Conservation (phyloP, 1,140 invertebrate species). For the Dendrolimus kikuchii region DNA sequence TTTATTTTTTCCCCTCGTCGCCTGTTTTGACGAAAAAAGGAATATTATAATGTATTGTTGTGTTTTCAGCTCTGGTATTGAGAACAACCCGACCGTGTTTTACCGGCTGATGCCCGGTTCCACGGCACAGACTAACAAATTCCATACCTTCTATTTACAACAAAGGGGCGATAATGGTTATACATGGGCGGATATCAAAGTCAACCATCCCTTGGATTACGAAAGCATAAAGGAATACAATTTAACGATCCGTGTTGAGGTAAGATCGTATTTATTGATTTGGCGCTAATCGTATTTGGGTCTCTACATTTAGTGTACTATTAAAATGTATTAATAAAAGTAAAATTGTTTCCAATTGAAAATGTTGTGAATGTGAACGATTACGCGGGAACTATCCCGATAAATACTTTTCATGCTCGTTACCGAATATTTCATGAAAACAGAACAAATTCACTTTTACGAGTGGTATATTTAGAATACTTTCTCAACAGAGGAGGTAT, state of each 20-base stretch:
- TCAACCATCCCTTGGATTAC: constrained; percentile 95
- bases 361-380: too few relatives aligned
- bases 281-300: neutral
- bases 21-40: neutral
- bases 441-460: too few relatives aligned
- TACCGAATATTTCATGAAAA: too few relatives aligned
- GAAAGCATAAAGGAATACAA: constrained; percentile 97
- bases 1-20: neutral
- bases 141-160: constrained; percentile 95
- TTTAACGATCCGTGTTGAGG: constrained; percentile 95
- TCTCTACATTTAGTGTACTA: neutral
- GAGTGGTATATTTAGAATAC: too few relatives aligned
- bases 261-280: constrained; percentile 64
- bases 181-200: constrained; percentile 96
- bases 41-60: constrained; percentile 24
- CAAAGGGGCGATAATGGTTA: constrained; percentile 91
- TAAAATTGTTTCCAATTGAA: too few relatives aligned
- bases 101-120: constrained; percentile 95
- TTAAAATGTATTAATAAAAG: too few relatives aligned
- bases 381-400: too few relatives aligned
- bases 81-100: constrained; percentile 95
- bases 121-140: constrained; percentile 95
- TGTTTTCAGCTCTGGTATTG: constrained; percentile 90
- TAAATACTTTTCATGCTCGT: too few relatives aligned
- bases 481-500: too few relatives aligned